A percentile compares a stretch with the other conserved stretches of the same genome.
These are phyloP conservation scores for Dolichomitus sp. DNA, from an alignment of 2,888 invertebrate species.

Conservation along the genomic window DNA sequence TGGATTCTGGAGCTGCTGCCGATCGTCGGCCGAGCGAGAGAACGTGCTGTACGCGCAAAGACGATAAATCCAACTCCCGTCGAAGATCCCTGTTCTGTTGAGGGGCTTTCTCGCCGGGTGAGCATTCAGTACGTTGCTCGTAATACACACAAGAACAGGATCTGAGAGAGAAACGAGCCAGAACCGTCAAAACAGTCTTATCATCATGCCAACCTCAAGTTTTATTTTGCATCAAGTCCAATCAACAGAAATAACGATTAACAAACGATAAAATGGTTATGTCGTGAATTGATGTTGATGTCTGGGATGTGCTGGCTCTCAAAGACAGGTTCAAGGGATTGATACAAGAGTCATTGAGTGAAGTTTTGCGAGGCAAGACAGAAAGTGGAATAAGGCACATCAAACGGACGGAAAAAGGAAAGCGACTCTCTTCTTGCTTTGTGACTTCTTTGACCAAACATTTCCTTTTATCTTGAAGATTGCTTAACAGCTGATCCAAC, in stretches of 20 bases:
- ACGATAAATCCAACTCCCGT: conserved; percentile 62
- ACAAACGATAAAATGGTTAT: conserved; percentile 30
- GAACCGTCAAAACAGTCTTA: neutral
- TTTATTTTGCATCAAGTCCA: conserved; percentile 18
- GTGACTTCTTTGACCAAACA: neutral
- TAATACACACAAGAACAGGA: neutral
- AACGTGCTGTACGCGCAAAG: conserved; percentile 34
- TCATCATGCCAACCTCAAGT: conserved; percentile 23
- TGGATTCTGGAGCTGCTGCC: conserved; percentile 42
- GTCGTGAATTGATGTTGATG: conserved; percentile 1
- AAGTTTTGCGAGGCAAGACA: neutral
- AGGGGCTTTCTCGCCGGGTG: conserved; percentile 10
- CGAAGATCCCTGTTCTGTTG: conserved; percentile 40
- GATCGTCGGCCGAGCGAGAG: conserved; percentile 39
- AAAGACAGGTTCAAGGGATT: conserved; percentile 5
- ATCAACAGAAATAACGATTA: conserved; percentile 26
- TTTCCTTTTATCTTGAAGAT: neutral
- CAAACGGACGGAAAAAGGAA: conserved; percentile 1
- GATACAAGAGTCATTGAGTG: conserved; percentile 1
- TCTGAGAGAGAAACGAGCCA: neutral
- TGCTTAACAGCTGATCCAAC: neutral
- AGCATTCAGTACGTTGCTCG: neutral
- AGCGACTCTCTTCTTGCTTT: neutral
- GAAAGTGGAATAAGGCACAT: neutral
- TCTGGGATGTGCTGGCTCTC: conserved; percentile 7